Evolutionary conservation across 2,113 vertebrate genomes (phyloP).

Genomic region (Tauraco erythrolophus): DNA sequence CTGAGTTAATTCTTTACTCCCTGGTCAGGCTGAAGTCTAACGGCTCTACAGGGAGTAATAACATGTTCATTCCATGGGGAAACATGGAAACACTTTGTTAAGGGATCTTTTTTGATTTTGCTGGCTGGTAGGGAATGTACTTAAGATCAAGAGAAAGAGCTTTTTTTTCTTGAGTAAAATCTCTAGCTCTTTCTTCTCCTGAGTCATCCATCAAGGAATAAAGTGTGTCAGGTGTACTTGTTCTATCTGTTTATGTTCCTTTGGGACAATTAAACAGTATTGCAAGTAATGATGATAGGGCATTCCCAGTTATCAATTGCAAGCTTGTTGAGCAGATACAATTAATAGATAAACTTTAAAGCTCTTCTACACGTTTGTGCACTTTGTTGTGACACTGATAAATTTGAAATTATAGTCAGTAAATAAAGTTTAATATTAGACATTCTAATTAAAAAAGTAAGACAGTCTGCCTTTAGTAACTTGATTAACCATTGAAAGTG

Average conservation of each 20-base stretch:
- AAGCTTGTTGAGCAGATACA: not conserved
- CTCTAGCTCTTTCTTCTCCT: not conserved
- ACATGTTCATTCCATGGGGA: not conserved
- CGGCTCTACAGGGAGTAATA: not conserved
- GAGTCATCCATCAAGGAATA: not conserved
- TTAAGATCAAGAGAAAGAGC: not conserved
- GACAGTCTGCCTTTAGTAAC: not conserved
- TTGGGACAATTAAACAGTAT: not conserved
- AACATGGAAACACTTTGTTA: not conserved
- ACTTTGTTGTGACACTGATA: not conserved
- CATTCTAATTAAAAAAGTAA: not conserved
- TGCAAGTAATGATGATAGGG: not conserved
- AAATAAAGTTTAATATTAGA: not conserved
- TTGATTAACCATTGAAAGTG: not conserved
- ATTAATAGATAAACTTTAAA: not conserved
- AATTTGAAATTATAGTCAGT: not conserved
- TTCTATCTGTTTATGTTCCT: not conserved
- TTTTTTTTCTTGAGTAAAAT: not conserved
- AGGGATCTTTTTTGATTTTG: not conserved
- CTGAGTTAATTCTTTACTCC: not conserved
- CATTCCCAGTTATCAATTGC: not conserved
- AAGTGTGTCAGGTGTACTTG: not conserved
- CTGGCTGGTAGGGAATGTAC: not conserved
- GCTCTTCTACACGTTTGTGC: not conserved
- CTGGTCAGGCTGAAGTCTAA: not conserved